Percentiles rank a stretch among this genome's conserved stretches.
Evolutionary conservation across 2,113 vertebrate species (phyloP).

Genomic region (Pedionomus torquatus): DNA sequence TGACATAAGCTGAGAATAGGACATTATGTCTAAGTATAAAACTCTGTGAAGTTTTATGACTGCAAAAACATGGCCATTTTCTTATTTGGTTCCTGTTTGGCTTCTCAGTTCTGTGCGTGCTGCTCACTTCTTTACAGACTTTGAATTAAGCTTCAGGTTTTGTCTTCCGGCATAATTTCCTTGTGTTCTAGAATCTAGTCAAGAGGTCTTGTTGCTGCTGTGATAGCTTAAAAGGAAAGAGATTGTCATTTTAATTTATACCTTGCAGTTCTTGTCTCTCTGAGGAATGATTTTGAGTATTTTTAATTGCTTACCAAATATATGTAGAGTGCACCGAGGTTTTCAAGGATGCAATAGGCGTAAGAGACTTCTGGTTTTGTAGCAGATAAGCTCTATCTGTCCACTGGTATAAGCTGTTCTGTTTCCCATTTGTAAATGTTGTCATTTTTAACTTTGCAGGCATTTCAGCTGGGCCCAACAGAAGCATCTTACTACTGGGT

Average conservation of each 20-base stretch:
- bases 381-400: background rate
- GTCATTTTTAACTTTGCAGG: constrained; percentile 80
- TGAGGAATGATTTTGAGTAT: background rate
- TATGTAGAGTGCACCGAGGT: fast-evolving
- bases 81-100: background rate
- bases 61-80: fast-evolving
- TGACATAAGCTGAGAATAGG: background rate
- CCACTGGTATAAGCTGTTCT: background rate
- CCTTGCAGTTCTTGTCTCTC: background rate
- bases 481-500: constrained; percentile 99
- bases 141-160: background rate
- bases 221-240: background rate
- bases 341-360: background rate
- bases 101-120: background rate
- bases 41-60: background rate
- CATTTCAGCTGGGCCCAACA: constrained; percentile 98
- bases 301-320: background rate
- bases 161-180: background rate
- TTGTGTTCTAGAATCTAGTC: background rate
- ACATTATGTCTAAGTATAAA: background rate
- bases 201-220: background rate
- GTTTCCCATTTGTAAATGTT: constrained; percentile 39
- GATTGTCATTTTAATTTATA: fast-evolving
- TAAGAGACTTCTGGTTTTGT: background rate
- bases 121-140: background rate